Evolutionary conservation across 2,797 vertebrate genomes (phyloP).

Genomic region (Hemibagrus guttatus): DNA sequence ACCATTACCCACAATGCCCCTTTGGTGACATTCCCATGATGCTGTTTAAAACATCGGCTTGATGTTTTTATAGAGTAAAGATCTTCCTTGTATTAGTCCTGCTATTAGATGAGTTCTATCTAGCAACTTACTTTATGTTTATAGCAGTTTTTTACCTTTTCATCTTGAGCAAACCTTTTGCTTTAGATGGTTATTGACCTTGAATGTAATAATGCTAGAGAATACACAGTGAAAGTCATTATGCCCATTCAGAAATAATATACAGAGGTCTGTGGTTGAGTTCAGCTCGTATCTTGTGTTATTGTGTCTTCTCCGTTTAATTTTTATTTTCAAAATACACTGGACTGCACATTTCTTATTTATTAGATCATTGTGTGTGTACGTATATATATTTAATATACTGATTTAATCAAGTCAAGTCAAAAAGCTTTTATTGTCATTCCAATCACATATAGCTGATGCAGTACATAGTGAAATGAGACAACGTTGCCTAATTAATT

Average conservation of each 20-base stretch:
- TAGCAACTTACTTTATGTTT: not conserved
- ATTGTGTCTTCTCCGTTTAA: not conserved
- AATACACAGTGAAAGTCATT: not conserved
- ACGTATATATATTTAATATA: too few species aligned
- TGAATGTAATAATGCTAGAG: not conserved
- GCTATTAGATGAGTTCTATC: not conserved
- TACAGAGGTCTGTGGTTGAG: not conserved
- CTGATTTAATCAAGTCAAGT: too few species aligned
- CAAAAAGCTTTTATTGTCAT: too few species aligned
- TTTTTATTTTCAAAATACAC: not conserved
- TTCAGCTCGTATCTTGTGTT: not conserved
- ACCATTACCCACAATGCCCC: slow-evolving; percentile 40
- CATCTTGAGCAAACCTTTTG: not conserved
- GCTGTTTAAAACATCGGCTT: not conserved
- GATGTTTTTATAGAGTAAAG: slow-evolving; percentile 3
- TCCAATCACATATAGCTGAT: too few species aligned
- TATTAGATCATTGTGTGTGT: not conserved
- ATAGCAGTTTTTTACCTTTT: not conserved
- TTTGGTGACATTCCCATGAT: slow-evolving; percentile 19
- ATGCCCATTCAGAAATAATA: not conserved
- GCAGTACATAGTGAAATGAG: too few species aligned
- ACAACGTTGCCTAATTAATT: too few species aligned
- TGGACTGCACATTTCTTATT: not conserved
- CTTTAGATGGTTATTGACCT: not conserved
- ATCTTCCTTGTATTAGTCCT: not conserved